phyloP scores from a whole-genome alignment of 2,797 vertebrate species.

The Orientallactaga sibirica region DNA sequence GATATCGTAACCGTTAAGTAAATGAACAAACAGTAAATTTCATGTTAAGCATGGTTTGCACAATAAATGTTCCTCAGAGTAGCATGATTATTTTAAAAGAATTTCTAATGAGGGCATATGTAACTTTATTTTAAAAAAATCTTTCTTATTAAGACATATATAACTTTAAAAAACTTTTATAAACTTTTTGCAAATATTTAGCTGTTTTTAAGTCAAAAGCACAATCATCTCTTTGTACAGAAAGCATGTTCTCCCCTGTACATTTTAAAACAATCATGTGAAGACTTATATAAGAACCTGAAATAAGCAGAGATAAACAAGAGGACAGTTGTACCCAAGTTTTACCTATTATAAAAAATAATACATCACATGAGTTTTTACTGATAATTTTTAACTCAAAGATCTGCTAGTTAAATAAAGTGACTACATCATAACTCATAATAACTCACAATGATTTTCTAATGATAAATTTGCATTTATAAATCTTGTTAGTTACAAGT shows the following conservation, averaged over 20 bases:
- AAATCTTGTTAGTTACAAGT: constrained; percentile 11
- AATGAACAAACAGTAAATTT: constrained; percentile 38
- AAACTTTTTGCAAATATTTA: constrained; percentile 45
- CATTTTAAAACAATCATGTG: not conserved
- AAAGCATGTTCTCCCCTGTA: not conserved
- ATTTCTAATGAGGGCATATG: not conserved
- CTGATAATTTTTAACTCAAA: constrained; percentile 7
- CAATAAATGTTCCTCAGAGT: constrained; percentile 58
- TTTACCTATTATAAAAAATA: constrained; percentile 42
- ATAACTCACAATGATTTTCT: not conserved
- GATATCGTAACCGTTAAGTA: not conserved
- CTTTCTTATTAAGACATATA: no score
- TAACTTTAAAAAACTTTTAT: not conserved
- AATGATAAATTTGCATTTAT: constrained; percentile 44
- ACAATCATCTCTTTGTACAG: not conserved
- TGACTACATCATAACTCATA: not conserved
- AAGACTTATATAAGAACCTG: not conserved
- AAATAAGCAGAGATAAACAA: not conserved
- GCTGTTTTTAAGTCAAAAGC: constrained; percentile 51
- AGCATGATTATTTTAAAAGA: constrained; percentile 44
- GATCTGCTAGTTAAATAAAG: not conserved
- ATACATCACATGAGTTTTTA: not conserved
- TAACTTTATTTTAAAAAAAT: not conserved
- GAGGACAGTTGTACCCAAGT: constrained; percentile 7
- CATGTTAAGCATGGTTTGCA: not conserved